Conservation (phyloP, 2,888 invertebrate genomes). For the Aporophyla lueneburgensis region DNA sequence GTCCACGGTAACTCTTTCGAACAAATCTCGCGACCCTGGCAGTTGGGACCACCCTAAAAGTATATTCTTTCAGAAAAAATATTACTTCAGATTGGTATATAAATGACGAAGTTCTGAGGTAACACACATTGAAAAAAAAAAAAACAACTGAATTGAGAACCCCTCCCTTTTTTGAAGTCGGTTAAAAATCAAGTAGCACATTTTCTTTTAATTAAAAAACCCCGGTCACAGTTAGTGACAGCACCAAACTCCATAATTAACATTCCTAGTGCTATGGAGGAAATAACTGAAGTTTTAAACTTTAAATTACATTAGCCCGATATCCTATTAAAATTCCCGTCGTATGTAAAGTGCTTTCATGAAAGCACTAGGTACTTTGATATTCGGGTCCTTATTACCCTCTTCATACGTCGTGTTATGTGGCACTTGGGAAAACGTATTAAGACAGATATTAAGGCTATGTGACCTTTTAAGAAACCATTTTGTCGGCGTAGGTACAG, state of each 20-base stretch:
- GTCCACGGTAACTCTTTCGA: no score
- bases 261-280: conserved; percentile 12
- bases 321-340: conserved; percentile 42
- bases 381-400: conserved; percentile 21
- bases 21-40: no score
- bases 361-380: conserved; percentile 20
- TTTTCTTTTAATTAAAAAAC: conserved; percentile 18
- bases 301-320: conserved; percentile 33
- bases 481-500: not conserved
- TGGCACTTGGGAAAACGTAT: conserved; percentile 10
- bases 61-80: no score
- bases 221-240: not conserved
- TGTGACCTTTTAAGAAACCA: conserved; percentile 11
- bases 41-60: no score
- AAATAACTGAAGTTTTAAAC: conserved; percentile 34
- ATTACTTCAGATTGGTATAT: no score
- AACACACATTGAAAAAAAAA: no score
- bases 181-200: conserved; percentile 2
- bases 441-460: not conserved
- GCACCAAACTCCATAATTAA: conserved; percentile 13
- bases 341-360: conserved; percentile 25
- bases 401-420: conserved; percentile 7
- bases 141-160: no score
- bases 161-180: no score
- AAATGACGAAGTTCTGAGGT: no score